Percentiles rank a stretch among this genome's conserved stretches.
Conservation (phyloP, 2,113 vertebrate species). For the Todiramphus chloris region DNA sequence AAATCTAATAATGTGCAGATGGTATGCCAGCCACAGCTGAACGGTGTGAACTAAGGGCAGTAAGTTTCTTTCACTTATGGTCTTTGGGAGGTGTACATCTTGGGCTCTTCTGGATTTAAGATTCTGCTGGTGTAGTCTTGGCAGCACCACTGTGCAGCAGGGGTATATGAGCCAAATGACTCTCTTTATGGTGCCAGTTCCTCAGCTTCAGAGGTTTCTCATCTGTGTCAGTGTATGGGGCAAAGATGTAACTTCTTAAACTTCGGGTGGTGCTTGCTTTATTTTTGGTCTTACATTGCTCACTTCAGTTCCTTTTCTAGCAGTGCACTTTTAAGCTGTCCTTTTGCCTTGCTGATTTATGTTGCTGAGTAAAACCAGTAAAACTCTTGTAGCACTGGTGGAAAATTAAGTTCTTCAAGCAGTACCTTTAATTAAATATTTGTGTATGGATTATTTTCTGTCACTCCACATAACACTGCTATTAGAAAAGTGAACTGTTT, state of each 20-base stretch:
- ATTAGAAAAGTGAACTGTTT: slow-evolving; percentile 9
- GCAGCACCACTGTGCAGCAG: not conserved
- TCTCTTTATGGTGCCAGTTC: not conserved
- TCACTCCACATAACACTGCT: not conserved
- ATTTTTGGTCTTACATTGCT: not conserved
- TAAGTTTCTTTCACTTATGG: not conserved
- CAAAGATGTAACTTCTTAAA: not conserved
- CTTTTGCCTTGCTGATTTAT: not conserved
- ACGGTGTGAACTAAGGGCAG: not conserved
- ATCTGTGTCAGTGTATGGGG: not conserved
- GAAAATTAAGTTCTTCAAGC: not conserved
- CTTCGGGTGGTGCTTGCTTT: not conserved
- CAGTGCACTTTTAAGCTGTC: not conserved
- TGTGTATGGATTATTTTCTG: not conserved
- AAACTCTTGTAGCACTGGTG: not conserved
- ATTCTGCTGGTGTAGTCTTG: not conserved
- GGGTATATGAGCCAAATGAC: not conserved
- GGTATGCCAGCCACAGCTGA: not conserved
- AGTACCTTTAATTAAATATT: slow-evolving; percentile 22
- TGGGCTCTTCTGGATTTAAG: not conserved
- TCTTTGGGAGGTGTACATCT: not conserved
- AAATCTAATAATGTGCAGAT: not conserved
- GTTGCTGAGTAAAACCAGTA: not conserved
- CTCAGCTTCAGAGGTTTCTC: not conserved
- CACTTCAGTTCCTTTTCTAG: not conserved